Base-by-base conservation (phyloP, 2,113 vertebrate genomes). In the Callopanchax toddi region DNA sequence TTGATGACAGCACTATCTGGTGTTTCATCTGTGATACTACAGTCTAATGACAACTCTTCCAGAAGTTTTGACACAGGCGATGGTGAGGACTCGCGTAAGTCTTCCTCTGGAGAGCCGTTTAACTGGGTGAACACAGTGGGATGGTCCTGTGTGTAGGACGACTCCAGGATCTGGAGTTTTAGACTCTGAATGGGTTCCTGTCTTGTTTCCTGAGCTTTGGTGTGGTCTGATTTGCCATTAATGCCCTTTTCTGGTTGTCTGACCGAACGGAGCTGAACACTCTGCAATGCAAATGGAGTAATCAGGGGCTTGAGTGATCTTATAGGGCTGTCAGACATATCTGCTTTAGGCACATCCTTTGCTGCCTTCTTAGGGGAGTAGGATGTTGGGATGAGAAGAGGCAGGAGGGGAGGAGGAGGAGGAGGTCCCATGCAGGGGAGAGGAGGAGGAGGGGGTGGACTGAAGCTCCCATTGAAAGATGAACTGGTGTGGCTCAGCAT, bases 191-290 rank as follows among this genome's bases (percentile, higher is more conserved):
- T 60, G 54, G 72, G 58, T 64, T 91, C 78, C 73, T 62, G 46
- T 5, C 49, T 49, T n/a, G 82, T 90, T 85, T 94, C 89, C 84
- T 91, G 91, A 92, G 88, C 84, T 42, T 49, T 50, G 25, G 50
- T 80, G 86, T 84, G 46, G 66, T 82, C 85, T 26, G 44, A 13
- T 39, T 55, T 71, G 2, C 82, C 77, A 5, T 74, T 84, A 21
- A 91, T 86, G 21, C 85, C 54, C 39, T 82, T 86, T 21, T 87
- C 82, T 1, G 56, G 57, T 75, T 87, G 93, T 66, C 84, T 95
- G 70, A 97, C 93, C 0, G 95, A 95, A 66, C 94, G 94, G 68
- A 98, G 83, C 74, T 96, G 96, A 37, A 99, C 93, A 83, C 90
- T 96, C 87, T 96, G 96, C 50, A 99, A 85, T 0, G 92, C 95